Base-by-base conservation (phyloP, 2,888 invertebrate genomes). In the Zootermopsis nevadensis region DNA sequence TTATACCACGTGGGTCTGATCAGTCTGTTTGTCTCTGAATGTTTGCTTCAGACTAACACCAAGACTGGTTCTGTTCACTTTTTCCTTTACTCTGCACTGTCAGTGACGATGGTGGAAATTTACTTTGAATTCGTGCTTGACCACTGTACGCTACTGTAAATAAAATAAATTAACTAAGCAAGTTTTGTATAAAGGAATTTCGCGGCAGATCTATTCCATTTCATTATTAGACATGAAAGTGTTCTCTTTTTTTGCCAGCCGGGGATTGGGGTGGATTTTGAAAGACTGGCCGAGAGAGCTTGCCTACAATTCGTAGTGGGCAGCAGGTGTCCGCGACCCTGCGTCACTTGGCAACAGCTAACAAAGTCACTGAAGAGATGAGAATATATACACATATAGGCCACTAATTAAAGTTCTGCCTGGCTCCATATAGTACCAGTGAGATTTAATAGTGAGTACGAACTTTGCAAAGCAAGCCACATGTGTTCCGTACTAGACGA, bases 401-500 rank as follows among this genome's bases (percentile, higher is more conserved):
- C 12, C 22, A 66, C 66, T 60, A 66, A 79, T 60, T 60, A 66
- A 66, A 79, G 79, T 55, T 55, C 53, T 33, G 33, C 27, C 24
- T n/a, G 66, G 33, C n/a, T n/a, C 79, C 38, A 60, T 79, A 79
- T 79, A 79, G 60, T 27, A 66, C 79, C 79, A 79, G 66, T 79
- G 79, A 79, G 79, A 66, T 79, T 79, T 79, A 79, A 33, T 27
- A 79, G 60, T 22, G 33, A 42, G 66, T 35, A 53, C 60, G 35
- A 66, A 79, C 79, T 66, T 79, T 38, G 79, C 79, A 66, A 33
- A 35, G 79, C 79, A 77, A 83, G 83, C 76, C 83, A 81, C 83
- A 83, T 83, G 83, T 83, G 83, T 77, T 77, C 77, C 67, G n/a
- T 77, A 53, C 77, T n/a, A 79, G 72, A 72, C 60, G 79, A 69